Evolutionary conservation across 2,113 vertebrate genomes (phyloP), one percentile per base, ranked within the genome.

Genomic region (Nesoenas mayeri): DNA sequence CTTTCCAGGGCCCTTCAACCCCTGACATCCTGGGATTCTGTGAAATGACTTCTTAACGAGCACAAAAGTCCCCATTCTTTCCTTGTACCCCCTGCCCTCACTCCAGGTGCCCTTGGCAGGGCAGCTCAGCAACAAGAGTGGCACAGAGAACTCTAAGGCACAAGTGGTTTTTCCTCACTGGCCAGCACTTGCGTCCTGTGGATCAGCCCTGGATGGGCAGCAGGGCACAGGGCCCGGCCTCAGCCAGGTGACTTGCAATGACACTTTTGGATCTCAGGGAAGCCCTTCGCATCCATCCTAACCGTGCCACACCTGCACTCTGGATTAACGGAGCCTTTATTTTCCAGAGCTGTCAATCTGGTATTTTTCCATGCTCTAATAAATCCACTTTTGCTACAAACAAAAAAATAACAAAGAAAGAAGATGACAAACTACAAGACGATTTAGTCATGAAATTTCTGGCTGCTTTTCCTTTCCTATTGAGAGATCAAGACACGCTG

Each of bases 331-430:
- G 50, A 88, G 79, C 73, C 44, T 94, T 93, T 62, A 54, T 86
- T 92, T 96, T 94, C 80, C 96, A 96, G 58, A 88, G 48, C 62
- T 89, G 85, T 94, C 96, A 96, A 96, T 94, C 48, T 78, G 92
- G 65, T 94, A 92, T 93, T 96, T 92, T 96, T 96, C 82, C 75
- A 29, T 83, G 51, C 77, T 64, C 73, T 40, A 73, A 91, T 82
- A 94, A 95, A 95, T 96, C 91, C 36, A 22, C 50, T 89, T 96
- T 51, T 75, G 51, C 66, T 72, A 86, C 47, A 93, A 96, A 96
- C 79, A 96, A 81, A 92, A 85, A 93, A 86, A 87, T 72, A 82
- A 95, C 91, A 96, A 93, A 96, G 74, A 73, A 91, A 91, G 84
- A 93, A 78, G 73, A 96, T 56, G 77, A 91, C 5, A 3, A 92